Evolutionary conservation across 2,797 vertebrate species (phyloP).

Genomic region (Eupleurogrammus muticus): DNA sequence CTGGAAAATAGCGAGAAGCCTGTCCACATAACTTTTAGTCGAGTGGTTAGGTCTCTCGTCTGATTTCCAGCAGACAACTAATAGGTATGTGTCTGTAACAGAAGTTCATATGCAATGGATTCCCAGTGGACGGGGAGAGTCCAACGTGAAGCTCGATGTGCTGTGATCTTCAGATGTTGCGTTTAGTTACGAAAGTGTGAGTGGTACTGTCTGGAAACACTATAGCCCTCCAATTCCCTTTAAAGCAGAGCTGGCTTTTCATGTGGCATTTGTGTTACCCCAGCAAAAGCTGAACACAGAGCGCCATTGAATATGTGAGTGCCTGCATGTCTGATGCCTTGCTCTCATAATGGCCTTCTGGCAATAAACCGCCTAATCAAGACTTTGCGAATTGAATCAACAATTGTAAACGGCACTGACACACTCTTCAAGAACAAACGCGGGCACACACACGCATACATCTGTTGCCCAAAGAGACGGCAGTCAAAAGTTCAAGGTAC

Average conservation of each 20-base stretch:
- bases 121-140: no score
- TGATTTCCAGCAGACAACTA: no score
- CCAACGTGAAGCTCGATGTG: no score
- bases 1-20: no score
- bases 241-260: conserved; percentile 29
- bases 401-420: conserved; percentile 38
- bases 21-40: no score
- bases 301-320: conserved; percentile 42
- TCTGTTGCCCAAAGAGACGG: conserved; percentile 17
- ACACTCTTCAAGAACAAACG: conserved; percentile 5
- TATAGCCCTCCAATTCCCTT: conserved; percentile 19
- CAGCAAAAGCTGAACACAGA: conserved; percentile 43
- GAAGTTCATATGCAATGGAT: no score
- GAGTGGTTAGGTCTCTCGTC: no score
- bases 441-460: conserved; percentile 22
- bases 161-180: no score
- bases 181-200: background rate
- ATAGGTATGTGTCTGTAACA: no score
- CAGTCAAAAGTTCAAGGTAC: conserved; percentile 69
- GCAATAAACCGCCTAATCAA: conserved; percentile 48
- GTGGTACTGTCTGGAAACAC: conserved; percentile 15
- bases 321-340: conserved; percentile 25
- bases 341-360: conserved; percentile 47
- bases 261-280: conserved; percentile 38
- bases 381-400: conserved; percentile 53